Conservation (phyloP, 2,888 invertebrate species). For the Serripes groenlandicus region DNA sequence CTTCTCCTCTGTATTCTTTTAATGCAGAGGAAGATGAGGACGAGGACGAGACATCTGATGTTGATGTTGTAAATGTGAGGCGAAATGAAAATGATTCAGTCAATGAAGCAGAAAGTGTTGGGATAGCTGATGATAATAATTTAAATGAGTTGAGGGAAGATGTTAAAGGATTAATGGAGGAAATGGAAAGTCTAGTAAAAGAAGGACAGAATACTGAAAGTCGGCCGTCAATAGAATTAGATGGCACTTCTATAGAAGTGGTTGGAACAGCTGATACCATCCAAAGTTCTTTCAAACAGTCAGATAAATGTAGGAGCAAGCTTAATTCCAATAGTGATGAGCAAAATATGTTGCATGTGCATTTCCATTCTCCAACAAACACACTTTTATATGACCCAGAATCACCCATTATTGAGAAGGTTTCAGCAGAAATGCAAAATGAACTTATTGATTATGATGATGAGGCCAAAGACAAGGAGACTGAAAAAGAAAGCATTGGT, state of each 20-base stretch:
- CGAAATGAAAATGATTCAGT: background rate
- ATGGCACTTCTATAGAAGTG: background rate
- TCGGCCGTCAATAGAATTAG: background rate
- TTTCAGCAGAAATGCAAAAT: slow-evolving; percentile 46
- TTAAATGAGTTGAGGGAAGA: slow-evolving; percentile 27
- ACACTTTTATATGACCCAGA: slow-evolving; percentile 65
- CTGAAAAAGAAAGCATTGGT: slow-evolving; percentile 22
- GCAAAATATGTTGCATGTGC: slow-evolving; percentile 49
- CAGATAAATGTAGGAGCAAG: background rate
- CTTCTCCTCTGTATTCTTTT: slow-evolving; percentile 50
- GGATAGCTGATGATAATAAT: background rate
- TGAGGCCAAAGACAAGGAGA: slow-evolving; percentile 27
- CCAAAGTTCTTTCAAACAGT: slow-evolving; percentile 11
- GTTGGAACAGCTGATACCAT: background rate
- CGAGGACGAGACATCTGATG: background rate
- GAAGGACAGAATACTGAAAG: background rate
- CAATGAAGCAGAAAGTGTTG: slow-evolving; percentile 27
- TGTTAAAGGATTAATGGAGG: slow-evolving; percentile 55
- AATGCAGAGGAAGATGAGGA: slow-evolving; percentile 11
- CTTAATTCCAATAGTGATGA: background rate
- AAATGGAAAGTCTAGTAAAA: slow-evolving; percentile 46
- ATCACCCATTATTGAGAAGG: slow-evolving; percentile 58
- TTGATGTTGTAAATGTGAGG: slow-evolving; percentile 12
- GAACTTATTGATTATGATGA: slow-evolving; percentile 57
- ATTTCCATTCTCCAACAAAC: slow-evolving; percentile 56